Evolutionary conservation across 2,888 invertebrate genomes (phyloP).

Genomic region (Ceratothoa steindachneri): DNA sequence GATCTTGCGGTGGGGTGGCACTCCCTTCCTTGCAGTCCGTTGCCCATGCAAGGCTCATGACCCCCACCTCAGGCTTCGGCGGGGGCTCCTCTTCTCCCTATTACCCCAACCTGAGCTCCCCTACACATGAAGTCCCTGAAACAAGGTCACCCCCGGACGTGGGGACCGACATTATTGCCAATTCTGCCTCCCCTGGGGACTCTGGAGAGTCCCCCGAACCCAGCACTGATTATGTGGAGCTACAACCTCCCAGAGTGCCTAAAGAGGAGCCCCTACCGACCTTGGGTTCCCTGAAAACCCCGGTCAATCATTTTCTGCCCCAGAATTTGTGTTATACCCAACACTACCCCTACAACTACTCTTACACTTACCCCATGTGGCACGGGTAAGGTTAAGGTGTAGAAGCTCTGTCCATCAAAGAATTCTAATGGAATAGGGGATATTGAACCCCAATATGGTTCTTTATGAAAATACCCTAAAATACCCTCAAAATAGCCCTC

Average conservation of each 20-base stretch:
- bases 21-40: conserved; percentile 3
- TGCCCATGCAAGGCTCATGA: conserved; percentile 4
- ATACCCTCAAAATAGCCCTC: background rate
- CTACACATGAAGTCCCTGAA: background rate
- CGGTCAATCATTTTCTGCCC: conserved; percentile 35
- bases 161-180: conserved; percentile 25
- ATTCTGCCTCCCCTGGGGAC: conserved; percentile 30
- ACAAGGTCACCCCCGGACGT: conserved; percentile 20
- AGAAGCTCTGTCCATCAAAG: too few species aligned
- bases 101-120: conserved; percentile 32
- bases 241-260: conserved; percentile 37
- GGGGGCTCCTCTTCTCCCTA: conserved; percentile 22
- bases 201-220: conserved; percentile 31
- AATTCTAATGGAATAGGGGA: background rate
- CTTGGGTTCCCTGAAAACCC: conserved; percentile 17
- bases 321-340: conserved; percentile 45
- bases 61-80: background rate
- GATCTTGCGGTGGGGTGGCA: conserved; percentile 17
- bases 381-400: conserved; percentile 19
- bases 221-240: conserved; percentile 31
- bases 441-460: background rate
- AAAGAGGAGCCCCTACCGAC: conserved; percentile 41
- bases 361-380: conserved; percentile 44
- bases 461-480: background rate
- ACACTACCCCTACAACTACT: conserved; percentile 40